phyloP scores from a whole-genome alignment of 2,888 invertebrate species.

The Plusia festucae region DNA sequence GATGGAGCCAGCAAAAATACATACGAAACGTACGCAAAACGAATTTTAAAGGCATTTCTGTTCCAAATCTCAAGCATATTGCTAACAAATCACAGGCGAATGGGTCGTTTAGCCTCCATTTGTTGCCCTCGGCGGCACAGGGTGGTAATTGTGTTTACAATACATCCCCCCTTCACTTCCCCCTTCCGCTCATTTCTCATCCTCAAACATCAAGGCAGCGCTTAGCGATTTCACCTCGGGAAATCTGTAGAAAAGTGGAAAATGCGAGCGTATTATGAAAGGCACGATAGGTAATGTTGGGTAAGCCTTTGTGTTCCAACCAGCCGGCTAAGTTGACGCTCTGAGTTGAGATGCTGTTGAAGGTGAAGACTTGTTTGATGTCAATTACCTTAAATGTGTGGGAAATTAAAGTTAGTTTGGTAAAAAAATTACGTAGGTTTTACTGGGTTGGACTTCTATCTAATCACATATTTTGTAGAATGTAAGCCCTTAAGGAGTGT shows the following conservation, averaged over 20 bases:
- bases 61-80: slow-evolving; percentile 88
- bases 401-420: not conserved
- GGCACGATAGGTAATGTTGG: slow-evolving; percentile 49
- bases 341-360: slow-evolving; percentile 32
- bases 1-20: slow-evolving; percentile 64
- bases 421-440: too few species aligned
- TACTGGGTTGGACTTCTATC: too few species aligned
- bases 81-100: slow-evolving; percentile 88
- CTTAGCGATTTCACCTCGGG: slow-evolving; percentile 83
- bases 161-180: slow-evolving; percentile 70
- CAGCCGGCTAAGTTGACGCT: slow-evolving; percentile 52
- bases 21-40: slow-evolving; percentile 63
- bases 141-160: slow-evolving; percentile 86
- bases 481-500: too few species aligned
- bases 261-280: slow-evolving; percentile 64
- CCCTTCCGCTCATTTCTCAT: slow-evolving; percentile 85
- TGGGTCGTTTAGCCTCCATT: slow-evolving; percentile 88
- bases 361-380: not conserved
- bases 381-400: not conserved
- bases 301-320: slow-evolving; percentile 55
- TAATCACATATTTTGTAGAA: too few species aligned
- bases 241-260: slow-evolving; percentile 75
- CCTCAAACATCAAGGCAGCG: slow-evolving; percentile 80
- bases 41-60: slow-evolving; percentile 80
- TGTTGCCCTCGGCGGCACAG: slow-evolving; percentile 76